Base-by-base conservation (phyloP, 1,140 invertebrate genomes). In the Linepithema humile region DNA sequence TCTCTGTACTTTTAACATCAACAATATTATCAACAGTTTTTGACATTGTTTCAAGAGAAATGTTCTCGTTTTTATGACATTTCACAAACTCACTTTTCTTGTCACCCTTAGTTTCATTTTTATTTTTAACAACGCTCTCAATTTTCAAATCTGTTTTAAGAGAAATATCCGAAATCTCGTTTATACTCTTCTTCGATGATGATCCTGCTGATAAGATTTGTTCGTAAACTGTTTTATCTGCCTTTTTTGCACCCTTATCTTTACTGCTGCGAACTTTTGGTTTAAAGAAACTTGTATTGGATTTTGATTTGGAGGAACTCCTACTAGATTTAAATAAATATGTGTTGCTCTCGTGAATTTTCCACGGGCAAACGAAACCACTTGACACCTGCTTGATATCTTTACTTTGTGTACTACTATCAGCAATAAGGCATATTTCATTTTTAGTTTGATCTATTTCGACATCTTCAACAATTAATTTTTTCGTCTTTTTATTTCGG, bases 321-420 rank as follows among this genome's bases (percentile, higher is more conserved):
- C 20, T n/a, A 50, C 7, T 69, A 32, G 32, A 43, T 32, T 72
- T 72, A 15, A 17, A 45, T 20, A 26, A 62, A 5, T 29, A 10
- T 26, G 67, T 35, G 23, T 57, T 50, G 1, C 17, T n/a, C n/a
- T 82, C 83, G 1, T 82, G 50, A 43, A 85, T 74, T 82, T 82
- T 85, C 82, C 74, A 84, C 20, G 60, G 88, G 40, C 78, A 91
- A n/a, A 32, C 89, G 26, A 85, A 90, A 64, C 59, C 85, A 84
- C 17, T 87, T 32, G 23, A 80, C 48, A n/a, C 55, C 17, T 17
- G n/a, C 78, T n/a, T 7, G 9, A 15, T 84, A 9, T 57, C 67
- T 45, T 48, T 65, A 15, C 32, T 53, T 60, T 43, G 6, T n/a
- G 57, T 73, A 43, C 10, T 67, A 29, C 6, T 43, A 32, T 35